Evolutionary conservation across 2,797 vertebrate genomes (phyloP), one percentile per base, ranked within the genome.

Genomic region (Cossypha polioptera): DNA sequence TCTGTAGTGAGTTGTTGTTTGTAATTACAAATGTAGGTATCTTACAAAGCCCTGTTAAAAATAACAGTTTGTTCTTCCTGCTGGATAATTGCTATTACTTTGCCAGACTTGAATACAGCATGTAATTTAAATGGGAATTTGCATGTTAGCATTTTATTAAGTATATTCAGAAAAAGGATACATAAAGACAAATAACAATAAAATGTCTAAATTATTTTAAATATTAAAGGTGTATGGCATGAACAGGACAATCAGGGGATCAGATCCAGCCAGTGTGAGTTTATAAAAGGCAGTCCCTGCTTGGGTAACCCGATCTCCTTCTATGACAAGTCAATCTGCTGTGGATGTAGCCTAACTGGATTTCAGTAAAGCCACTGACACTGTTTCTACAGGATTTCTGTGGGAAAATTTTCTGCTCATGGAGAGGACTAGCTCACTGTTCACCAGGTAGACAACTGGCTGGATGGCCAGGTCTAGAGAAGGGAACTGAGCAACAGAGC

Each of bases 341-440:
- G 4, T 59, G 16, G 10, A n/a, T 47, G 12, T 26, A 10, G 6
- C 40, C 3, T 25, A 18, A 50, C 6, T 29, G 1, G 15, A 68
- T 28, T 61, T 68, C 8, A 55, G 4, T 31, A 65, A 86, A 58
- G 19, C 8, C 5, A 50, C 22, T 82, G 16, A 77, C 10, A 31
- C 2, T 1, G 0, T 55, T 55, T 55, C 11, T 22, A 29, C 22
- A 45, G 9, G 3, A 25, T 38, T 42, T 74, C 22, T 9, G 12
- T 29, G 50, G 10, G 16, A 18, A 78, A 83, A 26, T 7, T 17
- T 9, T 8, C 18, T 35, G 7, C 28, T 65, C 0, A 0, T 24
- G 22, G 11, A n/a, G n/a, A 15, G n/a, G 19, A 29, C 0, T 0
- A 4, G 6, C 1, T 0, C 12, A 59, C 1, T 13, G 4, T 16